These are phyloP conservation scores for Melieria picta DNA, from an alignment of 2,888 invertebrate genomes.

Conservation along the genomic window DNA sequence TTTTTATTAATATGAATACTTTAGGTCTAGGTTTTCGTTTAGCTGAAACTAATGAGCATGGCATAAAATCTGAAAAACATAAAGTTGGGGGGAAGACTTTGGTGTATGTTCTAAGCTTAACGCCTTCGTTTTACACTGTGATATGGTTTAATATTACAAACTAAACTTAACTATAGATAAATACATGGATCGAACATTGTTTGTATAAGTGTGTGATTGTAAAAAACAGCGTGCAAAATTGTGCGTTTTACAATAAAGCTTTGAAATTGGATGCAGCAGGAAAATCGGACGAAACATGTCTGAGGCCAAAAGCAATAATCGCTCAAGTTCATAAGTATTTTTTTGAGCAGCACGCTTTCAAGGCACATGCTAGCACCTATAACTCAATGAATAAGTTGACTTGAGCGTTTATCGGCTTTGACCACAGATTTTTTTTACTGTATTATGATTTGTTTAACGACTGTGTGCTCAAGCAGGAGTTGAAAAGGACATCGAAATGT, in stretches of 20 bases:
- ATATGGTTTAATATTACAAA: constrained; percentile 11
- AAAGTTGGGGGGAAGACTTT: constrained; percentile 36
- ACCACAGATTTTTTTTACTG: no score
- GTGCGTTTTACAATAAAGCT: constrained; percentile 4
- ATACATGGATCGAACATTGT: constrained; percentile 3
- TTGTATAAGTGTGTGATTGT: neutral
- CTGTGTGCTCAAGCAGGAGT: no score
- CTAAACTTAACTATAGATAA: constrained; percentile 1
- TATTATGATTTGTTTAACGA: no score
- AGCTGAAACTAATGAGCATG: constrained; percentile 15
- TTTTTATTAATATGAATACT: constrained; percentile 26
- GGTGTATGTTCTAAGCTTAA: constrained; percentile 7
- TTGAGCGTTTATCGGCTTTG: no score
- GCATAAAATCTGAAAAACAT: constrained; percentile 8
- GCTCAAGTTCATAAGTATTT: neutral
- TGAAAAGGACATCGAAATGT: no score
- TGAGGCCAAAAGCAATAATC: neutral
- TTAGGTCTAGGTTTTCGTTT: neutral
- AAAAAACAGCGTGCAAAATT: constrained; percentile 7
- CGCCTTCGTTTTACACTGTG: constrained; percentile 3
- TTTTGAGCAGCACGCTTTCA: no score
- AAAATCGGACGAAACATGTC: neutral
- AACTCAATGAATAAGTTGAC: no score
- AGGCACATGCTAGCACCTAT: no score
- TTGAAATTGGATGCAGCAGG: neutral